A percentile compares a stretch with the other conserved stretches of the same genome.
Evolutionary conservation across 2,888 invertebrate genomes (phyloP).

Genomic region (Caenorhabditis wallacei): DNA sequence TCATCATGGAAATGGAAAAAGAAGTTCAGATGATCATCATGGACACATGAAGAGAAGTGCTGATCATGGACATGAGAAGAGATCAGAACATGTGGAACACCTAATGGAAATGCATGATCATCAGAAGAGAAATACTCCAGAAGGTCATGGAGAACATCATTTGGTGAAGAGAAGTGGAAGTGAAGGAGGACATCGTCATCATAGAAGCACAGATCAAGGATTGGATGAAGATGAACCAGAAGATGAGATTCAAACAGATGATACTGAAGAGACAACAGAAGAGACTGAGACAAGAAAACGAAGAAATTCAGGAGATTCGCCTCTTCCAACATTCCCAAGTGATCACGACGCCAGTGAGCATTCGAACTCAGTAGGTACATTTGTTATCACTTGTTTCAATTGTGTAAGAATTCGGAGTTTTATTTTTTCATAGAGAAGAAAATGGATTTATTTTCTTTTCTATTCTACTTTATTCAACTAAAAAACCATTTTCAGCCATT

Average conservation of each 20-base stretch:
- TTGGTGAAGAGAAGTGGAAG: conserved; percentile 43
- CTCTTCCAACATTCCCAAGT: conserved; percentile 56
- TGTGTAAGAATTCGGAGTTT: conserved; percentile 34
- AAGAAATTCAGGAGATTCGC: conserved; percentile 31
- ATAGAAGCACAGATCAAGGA: conserved; percentile 58
- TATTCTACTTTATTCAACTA: neutral
- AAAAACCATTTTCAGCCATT: conserved; percentile 63
- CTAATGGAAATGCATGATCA: conserved; percentile 16
- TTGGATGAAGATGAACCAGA: conserved; percentile 60
- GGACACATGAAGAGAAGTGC: conserved; percentile 35
- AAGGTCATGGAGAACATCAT: conserved; percentile 41
- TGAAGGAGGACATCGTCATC: conserved; percentile 55
- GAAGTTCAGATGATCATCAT: conserved; percentile 47
- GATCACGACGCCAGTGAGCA: conserved; percentile 58
- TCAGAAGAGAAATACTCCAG: conserved; percentile 33
- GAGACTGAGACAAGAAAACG: conserved; percentile 27
- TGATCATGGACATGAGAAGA: conserved; percentile 32
- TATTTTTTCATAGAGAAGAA: neutral
- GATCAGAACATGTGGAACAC: conserved; percentile 22
- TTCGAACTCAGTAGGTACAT: conserved; percentile 68
- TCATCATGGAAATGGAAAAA: conserved; percentile 45
- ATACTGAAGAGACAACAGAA: conserved; percentile 18
- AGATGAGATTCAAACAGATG: conserved; percentile 46
- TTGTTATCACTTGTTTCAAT: conserved; percentile 48
- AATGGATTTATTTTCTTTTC: neutral